A percentile compares a stretch with the other conserved stretches of the same genome.
These are phyloP conservation scores for Asarcornis scutulata DNA, from an alignment of 2,113 vertebrate genomes.

Conservation along the genomic window DNA sequence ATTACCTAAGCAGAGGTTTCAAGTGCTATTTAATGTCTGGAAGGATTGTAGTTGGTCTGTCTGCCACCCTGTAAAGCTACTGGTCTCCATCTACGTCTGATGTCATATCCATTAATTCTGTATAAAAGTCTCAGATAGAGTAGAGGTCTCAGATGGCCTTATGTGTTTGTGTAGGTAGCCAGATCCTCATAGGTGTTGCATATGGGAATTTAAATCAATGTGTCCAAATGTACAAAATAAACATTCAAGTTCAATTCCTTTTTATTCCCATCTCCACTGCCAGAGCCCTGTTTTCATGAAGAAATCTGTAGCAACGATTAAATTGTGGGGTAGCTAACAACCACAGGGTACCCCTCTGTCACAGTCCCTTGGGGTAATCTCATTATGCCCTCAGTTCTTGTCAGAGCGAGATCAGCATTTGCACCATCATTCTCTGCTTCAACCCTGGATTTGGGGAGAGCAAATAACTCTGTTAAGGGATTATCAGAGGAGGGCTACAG, in stretches of 20 bases:
- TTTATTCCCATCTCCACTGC: not conserved
- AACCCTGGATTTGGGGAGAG: too few relatives aligned
- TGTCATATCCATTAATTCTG: not conserved
- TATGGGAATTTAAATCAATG: accelerated
- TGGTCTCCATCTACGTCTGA: not conserved
- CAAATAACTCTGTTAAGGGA: too few relatives aligned
- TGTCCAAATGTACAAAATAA: not conserved
- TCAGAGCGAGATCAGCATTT: not conserved
- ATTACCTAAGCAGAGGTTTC: not conserved
- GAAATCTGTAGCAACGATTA: not conserved
- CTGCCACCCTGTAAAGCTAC: not conserved
- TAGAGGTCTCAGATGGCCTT: not conserved
- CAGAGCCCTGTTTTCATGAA: not conserved
- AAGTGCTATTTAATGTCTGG: not conserved
- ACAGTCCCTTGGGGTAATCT: not conserved
- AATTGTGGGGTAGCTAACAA: not conserved
- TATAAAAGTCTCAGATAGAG: accelerated
- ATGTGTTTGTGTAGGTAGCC: not conserved
- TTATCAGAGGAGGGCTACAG: too few relatives aligned
- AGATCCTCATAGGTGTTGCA: not conserved
- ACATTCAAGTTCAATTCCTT: not conserved
- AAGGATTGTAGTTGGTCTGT: not conserved
- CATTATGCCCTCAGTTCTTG: not conserved
- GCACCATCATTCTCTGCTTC: not conserved
- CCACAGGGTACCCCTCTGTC: not conserved